Conservation (phyloP, 2,888 invertebrate species). For the Conistra vaccinii region DNA sequence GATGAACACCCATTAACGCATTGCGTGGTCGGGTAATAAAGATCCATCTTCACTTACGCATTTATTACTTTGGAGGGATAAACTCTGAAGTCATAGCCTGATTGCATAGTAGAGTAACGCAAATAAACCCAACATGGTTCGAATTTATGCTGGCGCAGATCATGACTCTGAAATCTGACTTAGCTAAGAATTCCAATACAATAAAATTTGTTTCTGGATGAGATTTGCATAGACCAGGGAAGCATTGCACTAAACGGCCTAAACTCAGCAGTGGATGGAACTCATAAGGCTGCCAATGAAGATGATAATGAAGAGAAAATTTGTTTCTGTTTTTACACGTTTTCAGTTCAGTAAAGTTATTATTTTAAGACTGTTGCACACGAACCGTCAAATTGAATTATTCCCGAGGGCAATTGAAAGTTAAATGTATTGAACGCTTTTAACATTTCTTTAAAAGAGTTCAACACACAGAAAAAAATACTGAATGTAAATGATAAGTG, state of each 20-base stretch:
- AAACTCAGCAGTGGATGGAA: too few species aligned
- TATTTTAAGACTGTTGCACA: slow-evolving; percentile 59
- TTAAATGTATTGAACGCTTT: slow-evolving; percentile 35
- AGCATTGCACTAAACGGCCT: neutral
- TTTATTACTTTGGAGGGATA: slow-evolving; percentile 32
- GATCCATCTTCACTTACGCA: slow-evolving; percentile 16
- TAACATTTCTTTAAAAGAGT: slow-evolving; percentile 22
- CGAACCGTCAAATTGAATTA: slow-evolving; percentile 31
- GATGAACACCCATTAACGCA: neutral
- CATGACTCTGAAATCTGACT: slow-evolving; percentile 13
- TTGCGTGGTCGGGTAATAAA: slow-evolving; percentile 25
- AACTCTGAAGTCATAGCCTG: slow-evolving; percentile 12
- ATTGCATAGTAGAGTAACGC: slow-evolving; percentile 11
- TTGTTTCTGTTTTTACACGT: slow-evolving; percentile 18
- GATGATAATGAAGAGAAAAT: neutral
- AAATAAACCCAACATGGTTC: slow-evolving; percentile 44
- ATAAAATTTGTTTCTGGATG: neutral
- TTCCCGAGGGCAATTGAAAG: slow-evolving; percentile 32
- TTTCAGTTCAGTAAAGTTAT: slow-evolving; percentile 27
- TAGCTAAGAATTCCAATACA: slow-evolving; percentile 27
- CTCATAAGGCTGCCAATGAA: neutral
- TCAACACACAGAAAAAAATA: neutral
- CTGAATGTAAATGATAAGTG: neutral
- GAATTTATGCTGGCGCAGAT: slow-evolving; percentile 23
- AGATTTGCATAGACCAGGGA: neutral